phyloP scores from a whole-genome alignment of 64 coral and sea anemone species.

The Acropora yongei region DNA sequence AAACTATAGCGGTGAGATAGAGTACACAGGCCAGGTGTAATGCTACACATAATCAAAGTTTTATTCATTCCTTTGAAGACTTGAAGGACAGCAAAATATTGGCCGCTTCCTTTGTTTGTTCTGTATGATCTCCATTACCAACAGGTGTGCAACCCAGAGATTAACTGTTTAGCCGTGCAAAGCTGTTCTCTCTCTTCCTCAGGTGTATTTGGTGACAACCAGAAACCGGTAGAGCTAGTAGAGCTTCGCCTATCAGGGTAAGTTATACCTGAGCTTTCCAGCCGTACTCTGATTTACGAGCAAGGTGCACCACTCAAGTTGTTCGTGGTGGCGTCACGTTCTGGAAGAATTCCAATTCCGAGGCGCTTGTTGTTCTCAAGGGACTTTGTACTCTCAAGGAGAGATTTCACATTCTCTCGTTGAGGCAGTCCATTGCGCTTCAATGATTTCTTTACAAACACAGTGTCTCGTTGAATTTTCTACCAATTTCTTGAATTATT shows the following conservation, averaged over 20 bases:
- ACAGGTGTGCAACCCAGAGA: background rate
- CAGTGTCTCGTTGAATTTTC: background rate
- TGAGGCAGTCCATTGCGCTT: too few species aligned
- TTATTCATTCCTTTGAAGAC: conserved; percentile 25
- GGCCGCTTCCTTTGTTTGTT: conserved; percentile 36
- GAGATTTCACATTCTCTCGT: background rate
- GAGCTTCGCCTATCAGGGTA: conserved; percentile 8
- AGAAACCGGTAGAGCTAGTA: background rate
- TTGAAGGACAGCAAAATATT: conserved; percentile 43
- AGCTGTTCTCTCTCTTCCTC: conserved; percentile 32
- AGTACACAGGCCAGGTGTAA: conserved; percentile 3
- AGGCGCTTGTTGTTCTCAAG: conserved; percentile 31
- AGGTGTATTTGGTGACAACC: conserved; percentile 19
- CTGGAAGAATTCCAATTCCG: conserved; percentile 11
- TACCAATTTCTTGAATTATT: conserved; percentile 26
- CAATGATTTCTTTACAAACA: conserved; percentile 49
- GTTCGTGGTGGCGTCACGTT: background rate
- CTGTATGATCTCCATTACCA: conserved; percentile 2
- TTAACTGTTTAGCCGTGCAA: conserved; percentile 25
- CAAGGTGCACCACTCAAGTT: background rate
- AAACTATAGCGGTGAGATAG: background rate
- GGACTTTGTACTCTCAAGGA: conserved; percentile 39
- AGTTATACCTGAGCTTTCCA: conserved; percentile 16
- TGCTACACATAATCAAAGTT: conserved; percentile 33
- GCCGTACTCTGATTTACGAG: conserved; percentile 15